Percentiles rank a stretch among this genome's conserved stretches.
Evolutionary conservation across 2,888 invertebrate genomes (phyloP).

Genomic region (Proisotoma minuta): DNA sequence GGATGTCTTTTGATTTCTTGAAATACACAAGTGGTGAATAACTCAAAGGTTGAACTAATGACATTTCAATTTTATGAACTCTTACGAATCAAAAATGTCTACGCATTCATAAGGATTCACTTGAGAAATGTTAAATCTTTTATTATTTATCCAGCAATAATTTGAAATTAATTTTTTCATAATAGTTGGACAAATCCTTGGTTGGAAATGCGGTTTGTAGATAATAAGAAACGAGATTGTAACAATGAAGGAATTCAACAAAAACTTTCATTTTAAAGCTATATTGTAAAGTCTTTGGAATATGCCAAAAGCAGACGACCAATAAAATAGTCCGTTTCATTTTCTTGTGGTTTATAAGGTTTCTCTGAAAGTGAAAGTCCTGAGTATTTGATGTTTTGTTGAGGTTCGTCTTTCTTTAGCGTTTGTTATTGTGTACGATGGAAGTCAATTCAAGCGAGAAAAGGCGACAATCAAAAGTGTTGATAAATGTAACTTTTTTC

Average conservation of each 20-base stretch:
- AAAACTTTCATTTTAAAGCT: conserved; percentile 17
- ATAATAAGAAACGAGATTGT: too few species aligned
- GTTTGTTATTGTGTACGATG: background rate
- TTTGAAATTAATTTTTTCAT: background rate
- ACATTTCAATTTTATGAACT: conserved; percentile 1
- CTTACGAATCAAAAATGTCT: conserved; percentile 10
- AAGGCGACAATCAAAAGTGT: background rate
- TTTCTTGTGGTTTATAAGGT: background rate
- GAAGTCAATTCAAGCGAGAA: conserved; percentile 4
- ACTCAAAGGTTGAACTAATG: background rate
- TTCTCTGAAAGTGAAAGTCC: background rate
- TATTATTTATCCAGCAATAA: conserved; percentile 10
- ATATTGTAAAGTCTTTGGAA: conserved; percentile 30
- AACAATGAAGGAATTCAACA: too few species aligned
- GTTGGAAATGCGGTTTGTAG: too few species aligned
- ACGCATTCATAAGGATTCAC: background rate
- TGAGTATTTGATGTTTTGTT: conserved; percentile 5
- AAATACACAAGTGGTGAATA: background rate
- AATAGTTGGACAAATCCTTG: too few species aligned
- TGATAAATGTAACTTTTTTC: background rate
- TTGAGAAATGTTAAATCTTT: too few species aligned
- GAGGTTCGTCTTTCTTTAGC: background rate
- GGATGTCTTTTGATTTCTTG: background rate
- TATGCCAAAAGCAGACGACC: conserved; percentile 34
- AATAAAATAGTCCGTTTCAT: conserved; percentile 12